Percentiles rank a stretch among this genome's conserved stretches.
Evolutionary conservation across 1,140 invertebrate genomes (phyloP).

Genomic region (Danaus plexippus): DNA sequence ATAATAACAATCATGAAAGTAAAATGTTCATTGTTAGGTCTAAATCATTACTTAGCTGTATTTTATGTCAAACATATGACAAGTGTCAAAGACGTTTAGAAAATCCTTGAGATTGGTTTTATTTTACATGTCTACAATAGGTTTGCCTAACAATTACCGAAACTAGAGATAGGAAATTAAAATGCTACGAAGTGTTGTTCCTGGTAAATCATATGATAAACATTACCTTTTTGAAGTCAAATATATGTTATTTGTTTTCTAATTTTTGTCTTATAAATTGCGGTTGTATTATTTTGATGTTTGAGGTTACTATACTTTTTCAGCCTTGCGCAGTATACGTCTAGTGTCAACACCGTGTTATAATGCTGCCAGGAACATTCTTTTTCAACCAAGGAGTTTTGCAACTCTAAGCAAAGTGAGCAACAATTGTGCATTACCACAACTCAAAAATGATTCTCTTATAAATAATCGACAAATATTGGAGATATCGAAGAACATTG

Average conservation of each 20-base stretch:
- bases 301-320: constrained; percentile 55
- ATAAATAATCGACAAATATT: constrained; percentile 47
- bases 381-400: constrained; percentile 30
- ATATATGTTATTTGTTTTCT: too few relatives aligned
- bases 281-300: constrained; percentile 8
- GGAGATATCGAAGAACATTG: constrained; percentile 38
- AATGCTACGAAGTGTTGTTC: constrained; percentile 47
- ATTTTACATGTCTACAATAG: too few relatives aligned
- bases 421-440: constrained; percentile 6
- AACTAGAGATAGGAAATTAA: constrained; percentile 8
- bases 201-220: constrained; percentile 30
- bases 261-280: not conserved
- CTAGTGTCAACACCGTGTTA: constrained; percentile 30
- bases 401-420: constrained; percentile 26
- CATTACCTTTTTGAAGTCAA: not conserved
- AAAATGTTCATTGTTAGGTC: too few relatives aligned
- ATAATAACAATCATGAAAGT: too few relatives aligned
- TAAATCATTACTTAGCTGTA: too few relatives aligned
- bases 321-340: constrained; percentile 43
- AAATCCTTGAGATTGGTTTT: not conserved
- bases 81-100: constrained; percentile 1
- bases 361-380: constrained; percentile 40
- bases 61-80: not conserved
- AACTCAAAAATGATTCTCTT: constrained; percentile 17
- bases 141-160: too few relatives aligned